These are phyloP conservation scores for Hipparchia semele DNA, from an alignment of 2,888 invertebrate genomes.

Conservation along the genomic window DNA sequence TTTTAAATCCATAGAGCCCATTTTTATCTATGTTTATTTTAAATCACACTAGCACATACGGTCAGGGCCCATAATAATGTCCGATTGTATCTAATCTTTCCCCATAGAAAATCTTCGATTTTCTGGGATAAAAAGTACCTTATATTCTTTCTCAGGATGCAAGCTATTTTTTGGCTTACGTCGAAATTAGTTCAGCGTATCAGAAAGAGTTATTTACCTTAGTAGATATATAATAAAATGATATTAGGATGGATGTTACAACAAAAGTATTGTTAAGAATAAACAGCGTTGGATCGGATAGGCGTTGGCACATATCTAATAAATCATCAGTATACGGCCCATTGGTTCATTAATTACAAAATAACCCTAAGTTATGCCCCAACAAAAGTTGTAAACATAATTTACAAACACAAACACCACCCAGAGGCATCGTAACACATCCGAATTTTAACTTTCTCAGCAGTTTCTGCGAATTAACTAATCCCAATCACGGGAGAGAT, in stretches of 20 bases:
- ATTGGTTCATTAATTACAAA: slow-evolving; percentile 23
- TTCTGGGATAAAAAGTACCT: too few relatives aligned
- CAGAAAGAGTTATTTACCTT: too few relatives aligned
- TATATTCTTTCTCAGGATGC: too few relatives aligned
- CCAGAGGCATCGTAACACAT: slow-evolving; percentile 67
- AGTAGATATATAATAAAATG: too few relatives aligned
- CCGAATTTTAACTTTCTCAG: slow-evolving; percentile 70
- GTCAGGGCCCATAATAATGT: too few relatives aligned
- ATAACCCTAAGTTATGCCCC: slow-evolving; percentile 23
- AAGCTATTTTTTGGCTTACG: too few relatives aligned
- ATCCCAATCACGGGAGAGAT: slow-evolving; percentile 77
- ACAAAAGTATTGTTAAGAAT: not conserved
- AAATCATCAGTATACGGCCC: slow-evolving; percentile 9
- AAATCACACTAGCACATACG: too few relatives aligned
- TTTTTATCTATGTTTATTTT: too few relatives aligned
- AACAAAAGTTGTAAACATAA: slow-evolving; percentile 33
- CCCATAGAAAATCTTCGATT: too few relatives aligned
- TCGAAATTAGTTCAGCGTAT: too few relatives aligned
- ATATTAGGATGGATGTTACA: not conserved
- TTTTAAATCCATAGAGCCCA: too few relatives aligned
- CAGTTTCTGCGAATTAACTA: slow-evolving; percentile 74
- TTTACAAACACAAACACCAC: slow-evolving; percentile 55
- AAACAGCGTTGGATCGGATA: slow-evolving; percentile 4
- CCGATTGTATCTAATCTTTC: too few relatives aligned
- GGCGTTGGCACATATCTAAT: not conserved